phyloP scores from a whole-genome alignment of 2,888 invertebrate genomes.

The Eupithecia subfuscata region DNA sequence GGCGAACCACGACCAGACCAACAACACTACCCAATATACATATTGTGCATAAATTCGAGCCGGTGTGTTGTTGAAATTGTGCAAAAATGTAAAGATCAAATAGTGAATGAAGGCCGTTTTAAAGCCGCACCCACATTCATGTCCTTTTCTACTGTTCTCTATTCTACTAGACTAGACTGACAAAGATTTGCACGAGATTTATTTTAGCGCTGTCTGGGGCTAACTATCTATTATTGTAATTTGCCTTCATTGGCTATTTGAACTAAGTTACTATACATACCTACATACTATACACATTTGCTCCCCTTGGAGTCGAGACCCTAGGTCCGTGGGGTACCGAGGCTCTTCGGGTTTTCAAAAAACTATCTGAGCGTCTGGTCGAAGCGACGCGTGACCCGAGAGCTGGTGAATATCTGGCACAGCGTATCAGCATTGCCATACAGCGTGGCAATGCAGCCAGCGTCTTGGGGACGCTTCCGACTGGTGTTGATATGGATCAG shows the following conservation, averaged over 20 bases:
- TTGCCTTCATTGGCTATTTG: background rate
- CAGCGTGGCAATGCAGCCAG: too few species aligned
- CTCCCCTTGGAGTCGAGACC: too few species aligned
- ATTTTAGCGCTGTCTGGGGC: background rate
- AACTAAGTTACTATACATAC: background rate
- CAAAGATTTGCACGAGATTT: background rate
- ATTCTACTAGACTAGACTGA: too few species aligned
- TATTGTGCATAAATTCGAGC: background rate
- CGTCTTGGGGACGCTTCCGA: too few species aligned
- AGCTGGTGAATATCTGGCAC: too few species aligned
- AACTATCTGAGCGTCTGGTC: too few species aligned
- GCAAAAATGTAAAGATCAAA: background rate
- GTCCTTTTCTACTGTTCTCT: background rate
- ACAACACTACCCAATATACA: background rate
- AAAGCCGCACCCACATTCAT: background rate
- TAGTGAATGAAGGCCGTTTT: background rate
- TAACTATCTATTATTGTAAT: background rate
- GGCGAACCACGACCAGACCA: constrained; percentile 30
- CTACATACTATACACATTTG: too few species aligned
- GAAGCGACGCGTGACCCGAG: too few species aligned
- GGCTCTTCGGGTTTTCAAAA: too few species aligned
- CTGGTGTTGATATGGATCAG: too few species aligned
- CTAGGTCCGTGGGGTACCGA: too few species aligned
- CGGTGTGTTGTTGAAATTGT: background rate
- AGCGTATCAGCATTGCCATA: too few species aligned